Evolutionary conservation across 2,797 vertebrate genomes (phyloP).

Genomic region (Rhodeus uyekii): DNA sequence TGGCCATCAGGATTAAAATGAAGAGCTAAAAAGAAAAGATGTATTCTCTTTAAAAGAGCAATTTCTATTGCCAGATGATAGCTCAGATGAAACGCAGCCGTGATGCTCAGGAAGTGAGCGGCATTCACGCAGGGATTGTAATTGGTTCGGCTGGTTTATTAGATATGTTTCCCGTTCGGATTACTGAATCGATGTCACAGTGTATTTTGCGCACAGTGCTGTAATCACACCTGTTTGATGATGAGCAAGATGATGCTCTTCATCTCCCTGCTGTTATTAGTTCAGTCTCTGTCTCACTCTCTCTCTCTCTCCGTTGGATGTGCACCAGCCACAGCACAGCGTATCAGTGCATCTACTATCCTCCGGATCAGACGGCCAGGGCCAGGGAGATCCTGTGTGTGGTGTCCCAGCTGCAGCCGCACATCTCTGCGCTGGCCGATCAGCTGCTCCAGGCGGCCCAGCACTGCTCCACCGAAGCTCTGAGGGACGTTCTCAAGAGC

Average conservation of each 20-base stretch:
- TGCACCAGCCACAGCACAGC: conserved; percentile 84
- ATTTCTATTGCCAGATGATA: background rate
- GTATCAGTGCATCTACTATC: conserved; percentile 99
- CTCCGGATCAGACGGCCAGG: conserved; percentile 95
- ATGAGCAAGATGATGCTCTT: background rate
- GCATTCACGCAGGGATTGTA: background rate
- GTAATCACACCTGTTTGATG: background rate
- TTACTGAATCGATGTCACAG: background rate
- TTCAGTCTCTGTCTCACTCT: background rate
- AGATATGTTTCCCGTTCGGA: background rate
- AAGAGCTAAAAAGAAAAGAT: background rate
- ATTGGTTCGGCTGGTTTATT: conserved; percentile 4
- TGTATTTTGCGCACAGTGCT: background rate
- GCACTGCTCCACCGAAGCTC: conserved; percentile 83
- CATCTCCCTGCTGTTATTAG: background rate
- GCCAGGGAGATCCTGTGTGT: conserved; percentile 94
- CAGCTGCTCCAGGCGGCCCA: conserved; percentile 91
- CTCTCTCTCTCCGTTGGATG: background rate
- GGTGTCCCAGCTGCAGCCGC: conserved; percentile 90
- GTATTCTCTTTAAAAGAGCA: background rate
- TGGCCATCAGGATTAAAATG: background rate
- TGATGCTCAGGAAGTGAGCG: background rate
- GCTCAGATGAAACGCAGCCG: background rate
- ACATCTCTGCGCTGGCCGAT: conserved; percentile 89
- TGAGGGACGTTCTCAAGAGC: conserved; percentile 91